A percentile compares a stretch with the other conserved stretches of the same genome.
These are phyloP conservation scores for Astur gentilis DNA, from an alignment of 2,113 vertebrate species.

Conservation along the genomic window DNA sequence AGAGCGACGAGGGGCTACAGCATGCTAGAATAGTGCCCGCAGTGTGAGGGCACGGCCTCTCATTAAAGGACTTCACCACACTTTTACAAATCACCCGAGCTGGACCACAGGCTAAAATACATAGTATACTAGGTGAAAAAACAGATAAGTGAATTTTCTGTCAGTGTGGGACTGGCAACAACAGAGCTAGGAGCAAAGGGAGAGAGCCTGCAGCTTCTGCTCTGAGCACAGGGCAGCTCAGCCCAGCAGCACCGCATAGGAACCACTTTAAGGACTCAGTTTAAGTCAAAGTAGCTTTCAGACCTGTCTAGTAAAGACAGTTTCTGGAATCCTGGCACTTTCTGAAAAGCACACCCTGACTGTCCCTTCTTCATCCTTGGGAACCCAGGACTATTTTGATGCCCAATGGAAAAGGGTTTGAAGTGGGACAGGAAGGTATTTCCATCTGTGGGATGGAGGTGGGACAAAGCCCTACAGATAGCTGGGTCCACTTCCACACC, in stretches of 20 bases:
- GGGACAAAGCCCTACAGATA: neutral
- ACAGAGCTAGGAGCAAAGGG: neutral
- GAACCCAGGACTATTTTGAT: neutral
- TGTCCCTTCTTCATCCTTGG: neutral
- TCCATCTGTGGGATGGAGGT: neutral
- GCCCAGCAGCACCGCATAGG: fast-evolving
- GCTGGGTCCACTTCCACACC: neutral
- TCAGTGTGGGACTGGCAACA: neutral
- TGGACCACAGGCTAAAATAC: neutral
- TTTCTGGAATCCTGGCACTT: neutral
- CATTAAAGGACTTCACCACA: neutral
- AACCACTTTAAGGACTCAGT: neutral
- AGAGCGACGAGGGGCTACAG: neutral
- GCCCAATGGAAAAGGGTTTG: neutral
- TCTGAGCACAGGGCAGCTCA: neutral
- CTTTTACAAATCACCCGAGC: neutral
- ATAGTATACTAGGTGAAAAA: neutral
- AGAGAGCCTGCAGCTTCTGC: neutral
- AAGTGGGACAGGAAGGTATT: neutral
- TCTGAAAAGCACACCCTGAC: neutral
- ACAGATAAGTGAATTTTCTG: neutral
- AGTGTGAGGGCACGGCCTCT: neutral
- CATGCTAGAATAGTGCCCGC: neutral
- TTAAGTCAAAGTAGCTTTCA: neutral
- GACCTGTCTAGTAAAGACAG: neutral